Evolutionary conservation across 1,140 invertebrate species (phyloP), one percentile per base, ranked within the genome.

Genomic region (Steinernema khuongi): DNA sequence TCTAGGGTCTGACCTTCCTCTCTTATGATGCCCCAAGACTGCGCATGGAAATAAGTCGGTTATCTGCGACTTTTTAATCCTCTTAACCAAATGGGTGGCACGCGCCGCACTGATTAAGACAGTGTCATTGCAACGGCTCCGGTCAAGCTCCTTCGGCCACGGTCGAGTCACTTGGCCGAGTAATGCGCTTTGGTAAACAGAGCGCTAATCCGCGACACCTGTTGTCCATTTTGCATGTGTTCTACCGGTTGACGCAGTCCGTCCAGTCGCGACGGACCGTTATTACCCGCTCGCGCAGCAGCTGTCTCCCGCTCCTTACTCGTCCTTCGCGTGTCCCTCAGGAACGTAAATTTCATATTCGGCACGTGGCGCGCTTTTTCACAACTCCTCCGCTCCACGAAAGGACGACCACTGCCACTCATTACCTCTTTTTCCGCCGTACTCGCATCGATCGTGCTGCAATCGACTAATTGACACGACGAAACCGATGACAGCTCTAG

Each of bases 201-300:
- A n/a, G 19, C 50, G 22, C 11, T 60, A 60, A 60, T 60, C 50
- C 50, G 50, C 22, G 26, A 60, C 50, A 60, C 50, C 50, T 60
- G 50, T 60, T 60, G 50, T 26, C 26, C 36, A 60, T 60, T 60
- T 26, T 22, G 50, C 50, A 60, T 60, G 22, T 60, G 50, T 22
- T 60, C 50, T 60, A 60, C 50, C 50, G 50, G 19, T 60, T 26
- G 50, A 2, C 26, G 50, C 14, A 41, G 7, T 60, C 50, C 19
- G 14, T 26, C 22, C 50, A 60, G 50, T 60, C 50, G 50, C 4
- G n/a, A n/a, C n/a, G n/a, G n/a, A n/a, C n/a, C 7, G 50, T 26
- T 26, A 22, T 7, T 26, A 60, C 50, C 22, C 2, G n/a, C 36
- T 26, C 50, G 50, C 11, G 14, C 14, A 7, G 50, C 50, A 60